A percentile compares a stretch with the other conserved stretches of the same genome.
phyloP scores from a whole-genome alignment of 1,140 invertebrate genomes.

The Sipha flava region DNA sequence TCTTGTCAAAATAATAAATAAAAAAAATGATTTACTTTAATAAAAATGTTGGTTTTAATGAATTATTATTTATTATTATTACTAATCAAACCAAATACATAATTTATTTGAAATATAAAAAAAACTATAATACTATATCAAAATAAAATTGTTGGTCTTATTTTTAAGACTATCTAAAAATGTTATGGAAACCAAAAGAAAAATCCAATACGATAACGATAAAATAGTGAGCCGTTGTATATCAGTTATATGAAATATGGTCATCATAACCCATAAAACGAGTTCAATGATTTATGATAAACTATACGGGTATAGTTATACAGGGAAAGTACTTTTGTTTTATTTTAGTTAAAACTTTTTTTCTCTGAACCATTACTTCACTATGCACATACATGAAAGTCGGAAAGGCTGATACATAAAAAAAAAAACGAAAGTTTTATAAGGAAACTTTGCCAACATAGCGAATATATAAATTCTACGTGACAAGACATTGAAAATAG shows the following conservation, averaged over 20 bases:
- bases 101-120: no score
- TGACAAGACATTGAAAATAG: constrained; percentile 12
- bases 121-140: no score
- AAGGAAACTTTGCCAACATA: background rate
- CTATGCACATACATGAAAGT: background rate
- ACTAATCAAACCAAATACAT: no score
- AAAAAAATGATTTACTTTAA: no score
- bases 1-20: no score
- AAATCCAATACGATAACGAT: background rate
- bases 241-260: background rate
- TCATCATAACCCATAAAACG: background rate
- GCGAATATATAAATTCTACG: constrained; percentile 4
- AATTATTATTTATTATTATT: no score
- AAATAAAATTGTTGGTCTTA: no score
- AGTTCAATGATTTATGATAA: constrained; percentile 12
- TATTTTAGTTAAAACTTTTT: background rate
- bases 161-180: no score
- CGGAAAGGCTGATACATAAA: background rate
- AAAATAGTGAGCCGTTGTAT: background rate
- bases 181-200: background rate
- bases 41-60: no score
- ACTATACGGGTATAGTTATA: background rate
- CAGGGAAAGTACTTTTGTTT: background rate
- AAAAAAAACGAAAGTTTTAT: constrained; percentile 4
- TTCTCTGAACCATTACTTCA: background rate